These are phyloP conservation scores for Delia radicum DNA, from an alignment of 1,140 invertebrate species.

Conservation along the genomic window DNA sequence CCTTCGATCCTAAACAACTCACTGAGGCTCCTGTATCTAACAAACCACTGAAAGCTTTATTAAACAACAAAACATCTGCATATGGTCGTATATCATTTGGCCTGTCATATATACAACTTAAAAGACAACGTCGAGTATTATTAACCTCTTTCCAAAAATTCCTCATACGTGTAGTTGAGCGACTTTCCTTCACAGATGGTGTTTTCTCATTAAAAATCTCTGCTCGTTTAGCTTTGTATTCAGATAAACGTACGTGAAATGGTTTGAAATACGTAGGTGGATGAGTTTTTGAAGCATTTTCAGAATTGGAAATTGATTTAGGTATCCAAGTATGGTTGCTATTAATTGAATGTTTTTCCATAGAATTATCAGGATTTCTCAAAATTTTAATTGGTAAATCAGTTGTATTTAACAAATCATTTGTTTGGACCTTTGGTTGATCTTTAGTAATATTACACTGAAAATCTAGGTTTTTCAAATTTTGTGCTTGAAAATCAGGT, in stretches of 20 bases:
- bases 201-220: constrained; percentile 1
- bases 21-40: constrained; percentile 28
- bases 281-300: not conserved
- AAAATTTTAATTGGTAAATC: not conserved
- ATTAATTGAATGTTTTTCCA: too few species aligned
- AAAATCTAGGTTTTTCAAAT: not conserved
- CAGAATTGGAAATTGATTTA: too few species aligned
- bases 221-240: constrained; percentile 4
- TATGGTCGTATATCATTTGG: constrained; percentile 26
- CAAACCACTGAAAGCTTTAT: not conserved
- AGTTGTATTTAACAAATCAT: not conserved
- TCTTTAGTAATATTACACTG: not conserved
- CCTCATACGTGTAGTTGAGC: constrained; percentile 18
- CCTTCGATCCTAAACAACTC: constrained; percentile 16
- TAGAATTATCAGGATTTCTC: too few species aligned
- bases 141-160: not conserved
- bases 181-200: not conserved
- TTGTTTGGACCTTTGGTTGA: not conserved
- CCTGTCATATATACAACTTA: not conserved
- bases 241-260: constrained; percentile 10
- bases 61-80: not conserved
- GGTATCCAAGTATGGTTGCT: too few species aligned
- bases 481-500: not conserved
- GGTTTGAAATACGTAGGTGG: not conserved
- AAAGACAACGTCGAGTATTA: not conserved